phyloP scores from a whole-genome alignment of 1,140 invertebrate species.

The Euborellia annulipes region DNA sequence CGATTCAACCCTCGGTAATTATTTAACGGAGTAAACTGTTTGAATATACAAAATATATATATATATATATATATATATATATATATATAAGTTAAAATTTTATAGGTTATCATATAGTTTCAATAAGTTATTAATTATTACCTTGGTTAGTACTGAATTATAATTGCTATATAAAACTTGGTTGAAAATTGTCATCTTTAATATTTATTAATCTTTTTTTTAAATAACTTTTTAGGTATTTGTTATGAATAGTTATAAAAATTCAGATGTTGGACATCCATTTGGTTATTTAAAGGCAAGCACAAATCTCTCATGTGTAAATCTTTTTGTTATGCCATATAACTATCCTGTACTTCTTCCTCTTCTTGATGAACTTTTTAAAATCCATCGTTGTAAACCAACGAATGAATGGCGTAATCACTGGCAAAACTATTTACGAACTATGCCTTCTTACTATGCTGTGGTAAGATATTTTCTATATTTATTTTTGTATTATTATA shows the following conservation, averaged over 20 bases:
- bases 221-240: conserved; percentile 79
- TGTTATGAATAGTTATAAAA: conserved; percentile 77
- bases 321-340: conserved; percentile 95
- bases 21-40: too few species aligned
- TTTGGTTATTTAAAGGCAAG: conserved; percentile 98
- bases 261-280: conserved; percentile 72
- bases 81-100: too few species aligned
- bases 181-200: too few species aligned
- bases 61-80: too few species aligned
- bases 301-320: conserved; percentile 84
- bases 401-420: conserved; percentile 76
- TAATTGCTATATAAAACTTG: too few species aligned
- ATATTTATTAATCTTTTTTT: too few species aligned
- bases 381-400: conserved; percentile 77
- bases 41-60: too few species aligned
- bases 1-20: too few species aligned
- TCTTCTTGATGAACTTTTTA: conserved; percentile 83
- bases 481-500: too few species aligned
- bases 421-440: conserved; percentile 86
- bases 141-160: too few species aligned
- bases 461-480: conserved; percentile 39
- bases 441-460: conserved; percentile 93
- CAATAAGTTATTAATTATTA: too few species aligned
- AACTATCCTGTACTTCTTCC: conserved; percentile 93
- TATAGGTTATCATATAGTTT: too few species aligned